phyloP scores from a whole-genome alignment of 2,888 invertebrate genomes.

The Epiblema foenella region DNA sequence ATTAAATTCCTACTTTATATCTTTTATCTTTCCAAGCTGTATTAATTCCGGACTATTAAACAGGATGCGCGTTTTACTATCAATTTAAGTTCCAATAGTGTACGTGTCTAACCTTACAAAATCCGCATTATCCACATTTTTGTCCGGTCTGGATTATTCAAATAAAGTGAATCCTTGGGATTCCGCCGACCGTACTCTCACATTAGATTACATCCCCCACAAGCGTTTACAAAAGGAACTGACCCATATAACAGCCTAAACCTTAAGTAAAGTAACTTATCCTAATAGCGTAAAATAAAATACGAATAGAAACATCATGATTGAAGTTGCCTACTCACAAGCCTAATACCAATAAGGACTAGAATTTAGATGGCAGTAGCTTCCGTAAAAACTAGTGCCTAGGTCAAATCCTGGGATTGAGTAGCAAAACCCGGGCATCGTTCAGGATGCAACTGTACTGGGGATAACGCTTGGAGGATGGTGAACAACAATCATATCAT shows the following conservation, averaged over 20 bases:
- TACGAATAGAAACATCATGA: too few relatives aligned
- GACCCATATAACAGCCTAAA: background rate
- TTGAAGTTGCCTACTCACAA: too few relatives aligned
- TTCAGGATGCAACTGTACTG: too few relatives aligned
- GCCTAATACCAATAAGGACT: too few relatives aligned
- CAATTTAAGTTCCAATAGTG: constrained; percentile 47
- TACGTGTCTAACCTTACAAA: constrained; percentile 59
- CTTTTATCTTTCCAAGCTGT: background rate
- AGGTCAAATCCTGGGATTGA: too few relatives aligned
- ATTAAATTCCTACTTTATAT: background rate
- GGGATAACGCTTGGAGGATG: too few relatives aligned
- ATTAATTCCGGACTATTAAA: background rate
- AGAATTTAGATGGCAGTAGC: too few relatives aligned
- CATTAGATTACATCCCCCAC: constrained; percentile 7
- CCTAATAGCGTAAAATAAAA: background rate
- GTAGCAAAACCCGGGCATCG: too few relatives aligned
- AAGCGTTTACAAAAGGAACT: constrained; percentile 7
- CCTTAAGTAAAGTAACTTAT: background rate
- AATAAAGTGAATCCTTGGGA: constrained; percentile 53
- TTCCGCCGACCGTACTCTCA: constrained; percentile 26
- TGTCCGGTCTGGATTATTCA: constrained; percentile 63
- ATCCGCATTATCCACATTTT: constrained; percentile 60
- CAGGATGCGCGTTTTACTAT: constrained; percentile 6
- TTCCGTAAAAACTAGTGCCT: too few relatives aligned
- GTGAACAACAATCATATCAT: too few relatives aligned